These are phyloP conservation scores for Ciconia nigra DNA, from an alignment of 2,797 vertebrate genomes.

Conservation along the genomic window DNA sequence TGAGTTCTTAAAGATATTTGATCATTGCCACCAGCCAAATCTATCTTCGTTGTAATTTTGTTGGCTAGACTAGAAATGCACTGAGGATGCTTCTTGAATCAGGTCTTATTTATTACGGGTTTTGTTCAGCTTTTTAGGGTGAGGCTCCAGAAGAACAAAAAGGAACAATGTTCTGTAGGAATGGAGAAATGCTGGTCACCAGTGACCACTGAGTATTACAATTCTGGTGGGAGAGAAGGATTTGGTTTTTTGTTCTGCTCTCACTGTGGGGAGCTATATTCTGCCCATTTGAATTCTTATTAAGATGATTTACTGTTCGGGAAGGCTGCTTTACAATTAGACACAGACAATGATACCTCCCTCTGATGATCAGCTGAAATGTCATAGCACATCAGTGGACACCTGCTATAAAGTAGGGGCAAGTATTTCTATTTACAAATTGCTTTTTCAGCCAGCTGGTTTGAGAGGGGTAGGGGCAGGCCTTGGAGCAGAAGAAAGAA, in stretches of 20 bases:
- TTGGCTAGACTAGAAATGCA: not conserved
- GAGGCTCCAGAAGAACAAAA: not conserved
- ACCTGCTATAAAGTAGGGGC: not conserved
- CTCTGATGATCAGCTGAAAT: not conserved
- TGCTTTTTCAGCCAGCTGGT: not conserved
- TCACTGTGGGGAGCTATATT: not conserved
- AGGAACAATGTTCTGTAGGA: not conserved
- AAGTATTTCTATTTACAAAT: not conserved
- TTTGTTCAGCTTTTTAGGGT: not conserved
- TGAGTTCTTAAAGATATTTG: slow-evolving; percentile 33
- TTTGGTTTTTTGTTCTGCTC: not conserved
- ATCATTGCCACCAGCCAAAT: slow-evolving; percentile 28
- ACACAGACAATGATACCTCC: not conserved
- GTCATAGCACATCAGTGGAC: not conserved
- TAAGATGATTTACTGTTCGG: not conserved
- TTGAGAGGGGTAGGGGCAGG: not conserved
- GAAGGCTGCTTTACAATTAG: not conserved
- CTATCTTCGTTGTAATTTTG: slow-evolving; percentile 20
- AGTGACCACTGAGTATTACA: not conserved
- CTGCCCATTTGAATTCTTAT: not conserved
- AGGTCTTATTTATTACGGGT: not conserved
- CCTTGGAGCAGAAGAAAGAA: not conserved
- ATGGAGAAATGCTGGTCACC: not conserved
- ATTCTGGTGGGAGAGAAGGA: not conserved
- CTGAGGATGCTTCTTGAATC: not conserved